Evolutionary conservation across 2,113 vertebrate genomes (phyloP).

Genomic region (Loxodonta africana): DNA sequence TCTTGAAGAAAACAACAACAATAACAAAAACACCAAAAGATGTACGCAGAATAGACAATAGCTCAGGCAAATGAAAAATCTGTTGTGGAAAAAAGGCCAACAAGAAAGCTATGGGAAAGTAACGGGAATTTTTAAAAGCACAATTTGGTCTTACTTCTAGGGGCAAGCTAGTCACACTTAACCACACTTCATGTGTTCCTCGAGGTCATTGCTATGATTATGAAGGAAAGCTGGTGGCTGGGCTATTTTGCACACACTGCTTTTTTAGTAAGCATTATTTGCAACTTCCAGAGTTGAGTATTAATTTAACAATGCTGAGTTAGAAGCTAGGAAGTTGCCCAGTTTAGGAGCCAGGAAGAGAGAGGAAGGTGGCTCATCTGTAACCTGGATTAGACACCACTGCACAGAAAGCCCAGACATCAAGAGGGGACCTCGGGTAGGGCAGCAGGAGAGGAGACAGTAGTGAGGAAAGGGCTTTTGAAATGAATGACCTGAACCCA

Average conservation of each 20-base stretch:
- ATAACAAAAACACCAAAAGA: background rate
- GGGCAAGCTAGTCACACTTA: background rate
- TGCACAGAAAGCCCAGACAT: background rate
- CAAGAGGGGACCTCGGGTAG: background rate
- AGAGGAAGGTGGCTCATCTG: background rate
- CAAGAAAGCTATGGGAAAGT: background rate
- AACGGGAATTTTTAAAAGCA: conserved; percentile 20
- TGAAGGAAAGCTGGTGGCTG: background rate
- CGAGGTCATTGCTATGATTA: background rate
- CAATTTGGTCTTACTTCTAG: background rate
- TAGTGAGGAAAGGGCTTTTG: background rate
- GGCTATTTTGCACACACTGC: background rate
- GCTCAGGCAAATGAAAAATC: background rate
- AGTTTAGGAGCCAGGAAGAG: background rate
- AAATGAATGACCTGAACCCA: background rate
- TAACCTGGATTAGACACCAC: background rate
- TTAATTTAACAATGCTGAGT: conserved; percentile 41
- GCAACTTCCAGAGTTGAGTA: background rate
- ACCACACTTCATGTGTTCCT: background rate
- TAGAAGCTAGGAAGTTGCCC: background rate
- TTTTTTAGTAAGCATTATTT: background rate
- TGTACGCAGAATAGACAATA: background rate
- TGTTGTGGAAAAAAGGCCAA: background rate
- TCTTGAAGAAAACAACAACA: background rate
- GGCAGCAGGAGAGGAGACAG: background rate